phyloP scores from a whole-genome alignment of 2,113 vertebrate species.

The Nycticryphes semicollaris region DNA sequence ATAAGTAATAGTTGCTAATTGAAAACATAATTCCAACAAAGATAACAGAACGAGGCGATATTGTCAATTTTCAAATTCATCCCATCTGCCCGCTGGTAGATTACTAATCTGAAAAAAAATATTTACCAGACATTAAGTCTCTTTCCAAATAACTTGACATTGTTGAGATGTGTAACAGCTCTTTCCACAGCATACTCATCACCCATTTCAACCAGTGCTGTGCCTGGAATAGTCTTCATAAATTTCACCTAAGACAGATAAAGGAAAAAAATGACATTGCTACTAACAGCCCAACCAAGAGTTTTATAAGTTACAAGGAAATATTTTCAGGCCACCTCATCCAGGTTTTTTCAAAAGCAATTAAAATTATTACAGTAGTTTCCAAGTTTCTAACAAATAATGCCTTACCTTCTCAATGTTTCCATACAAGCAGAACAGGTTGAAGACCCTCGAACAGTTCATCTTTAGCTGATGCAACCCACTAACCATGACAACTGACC shows the following conservation, averaged over 20 bases:
- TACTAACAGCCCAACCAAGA: background rate
- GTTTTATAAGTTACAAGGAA: background rate
- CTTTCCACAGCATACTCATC: slow-evolving; percentile 97
- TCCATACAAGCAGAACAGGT: slow-evolving; percentile 96
- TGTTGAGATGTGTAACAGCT: slow-evolving; percentile 96
- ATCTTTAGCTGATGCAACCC: slow-evolving; percentile 93
- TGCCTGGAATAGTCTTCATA: slow-evolving; percentile 98
- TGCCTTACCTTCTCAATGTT: slow-evolving; percentile 94
- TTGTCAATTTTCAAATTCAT: background rate
- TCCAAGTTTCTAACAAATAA: background rate
- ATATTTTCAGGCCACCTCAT: background rate
- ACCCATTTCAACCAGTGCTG: slow-evolving; percentile 95
- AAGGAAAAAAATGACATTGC: background rate
- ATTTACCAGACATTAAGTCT: slow-evolving; percentile 95
- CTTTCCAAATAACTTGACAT: slow-evolving; percentile 95
- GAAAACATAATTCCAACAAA: background rate
- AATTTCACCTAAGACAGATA: slow-evolving; percentile 86
- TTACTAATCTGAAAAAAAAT: background rate
- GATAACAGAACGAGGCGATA: background rate
- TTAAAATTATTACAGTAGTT: background rate
- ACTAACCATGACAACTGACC: slow-evolving; percentile 96
- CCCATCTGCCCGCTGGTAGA: background rate
- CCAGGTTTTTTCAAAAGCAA: background rate
- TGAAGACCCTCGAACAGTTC: slow-evolving; percentile 98
- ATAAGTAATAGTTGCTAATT: background rate